phyloP scores from a whole-genome alignment of 1,140 invertebrate genomes.

The Aricia agestis region DNA sequence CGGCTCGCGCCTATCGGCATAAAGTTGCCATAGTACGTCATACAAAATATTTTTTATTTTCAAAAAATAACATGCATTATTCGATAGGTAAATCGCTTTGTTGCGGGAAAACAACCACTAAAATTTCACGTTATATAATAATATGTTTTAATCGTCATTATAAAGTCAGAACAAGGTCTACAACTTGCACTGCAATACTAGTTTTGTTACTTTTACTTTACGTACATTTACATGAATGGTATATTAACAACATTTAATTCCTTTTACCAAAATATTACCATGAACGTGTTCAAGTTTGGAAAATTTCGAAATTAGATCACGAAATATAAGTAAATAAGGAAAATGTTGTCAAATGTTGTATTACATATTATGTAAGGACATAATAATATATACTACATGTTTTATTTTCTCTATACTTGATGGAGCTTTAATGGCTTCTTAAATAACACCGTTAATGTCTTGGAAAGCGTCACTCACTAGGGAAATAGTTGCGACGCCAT shows the following conservation, averaged over 20 bases:
- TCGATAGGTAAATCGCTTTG: no score
- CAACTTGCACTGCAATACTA: background rate
- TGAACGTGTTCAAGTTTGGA: background rate
- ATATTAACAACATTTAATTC: background rate
- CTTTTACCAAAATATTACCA: background rate
- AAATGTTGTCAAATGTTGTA: background rate
- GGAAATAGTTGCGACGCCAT: background rate
- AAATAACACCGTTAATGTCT: background rate
- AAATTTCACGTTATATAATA: no score
- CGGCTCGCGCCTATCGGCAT: no score
- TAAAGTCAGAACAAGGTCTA: background rate
- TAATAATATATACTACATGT: background rate
- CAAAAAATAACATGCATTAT: no score
- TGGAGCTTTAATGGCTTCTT: constrained; percentile 7
- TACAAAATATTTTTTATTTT: no score
- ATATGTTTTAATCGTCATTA: background rate
- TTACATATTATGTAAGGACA: background rate
- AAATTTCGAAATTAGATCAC: background rate
- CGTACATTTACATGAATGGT: no score
- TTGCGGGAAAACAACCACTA: no score
- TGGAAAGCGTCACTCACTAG: constrained; percentile 5
- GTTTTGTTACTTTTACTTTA: background rate
- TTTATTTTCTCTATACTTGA: constrained; percentile 8
- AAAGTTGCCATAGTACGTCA: no score
- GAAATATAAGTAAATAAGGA: background rate